Evolutionary conservation across 1,140 invertebrate genomes (phyloP), one percentile per base, ranked within the genome.

Genomic region (Plodia interpunctella): DNA sequence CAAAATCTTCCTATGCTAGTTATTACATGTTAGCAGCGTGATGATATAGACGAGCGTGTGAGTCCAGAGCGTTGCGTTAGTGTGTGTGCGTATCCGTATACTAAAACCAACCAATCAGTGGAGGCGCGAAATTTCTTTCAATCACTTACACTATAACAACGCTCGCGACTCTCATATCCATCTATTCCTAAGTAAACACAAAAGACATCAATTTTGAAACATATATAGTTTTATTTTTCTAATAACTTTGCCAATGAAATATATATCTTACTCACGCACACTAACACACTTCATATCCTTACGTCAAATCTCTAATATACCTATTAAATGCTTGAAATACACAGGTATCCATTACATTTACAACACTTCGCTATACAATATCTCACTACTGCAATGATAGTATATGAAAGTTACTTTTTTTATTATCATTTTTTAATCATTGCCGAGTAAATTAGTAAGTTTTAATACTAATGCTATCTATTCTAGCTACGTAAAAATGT

Each of bases 401-500:
- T 81, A 70, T 55, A 50, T 70, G 59, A 65, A 65, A 57, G 66
- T 66, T 69, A 68, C 57, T 70, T 64, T 38, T 57, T 66, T 55
- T 68, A 65, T 68, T 63, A 58, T 59, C 68, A 62, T 66, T 60
- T 70, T 44, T 63, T 68, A 64, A 63, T 69, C 63, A 65, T 64
- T 61, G 69, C 63, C 53, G 60, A 66, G 65, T 71, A 66, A 68
- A 65, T 74, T 72, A 70, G 65, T 72, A 66, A 38, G 25, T 57
- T 55, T 70, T 70, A 75, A 62, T 64, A 64, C 67, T 74, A 70
- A 69, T 57, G 59, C 68, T 76, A 75, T 68, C 76, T 83, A 85
- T 76, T 68, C 74, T 84, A 81, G 51, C 77, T 87, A 88, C 72
- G 76, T 85, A 88, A 78, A 87, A 85, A 85, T 86, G 83, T 87